Base-by-base conservation (phyloP, 2,797 vertebrate species). In the Onychomys arenicola region DNA sequence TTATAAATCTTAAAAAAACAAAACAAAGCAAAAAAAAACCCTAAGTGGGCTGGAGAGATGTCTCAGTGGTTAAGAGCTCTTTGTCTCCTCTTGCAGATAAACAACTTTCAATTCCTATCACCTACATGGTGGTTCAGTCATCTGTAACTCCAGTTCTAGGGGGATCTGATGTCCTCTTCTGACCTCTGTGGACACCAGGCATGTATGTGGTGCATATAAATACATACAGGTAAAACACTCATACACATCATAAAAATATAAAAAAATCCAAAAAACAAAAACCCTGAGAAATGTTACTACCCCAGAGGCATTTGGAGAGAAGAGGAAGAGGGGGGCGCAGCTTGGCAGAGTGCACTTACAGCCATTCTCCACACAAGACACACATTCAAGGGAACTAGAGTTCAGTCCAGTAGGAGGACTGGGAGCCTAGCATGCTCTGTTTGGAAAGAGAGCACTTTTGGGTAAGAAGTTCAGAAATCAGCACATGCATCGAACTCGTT, bases 391-490 rank as follows among this genome's bases (percentile, higher is more conserved):
- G 49, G 34, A 10, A 2, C 10, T 46, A 40, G 29, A 95, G 78
- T 29, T 89, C n/a, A n/a, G n/a, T n/a, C 65, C 25, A 8, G 11
- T 25, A 29, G 37, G 2, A 83, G 55, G 87, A 84, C 16, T 57
- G 55, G 12, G 46, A n/a, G 65, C 84, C 34, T 16, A 9, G 63
- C 43, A 3, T 21, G 32, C 16, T 46, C 63, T 71, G n/a, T 81
- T 80, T 71, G 87, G 52, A 71, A 87, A 87, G 55, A 14, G 14
- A 52, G 52, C 23, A 4, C 71, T 89, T 37, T 92, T n/a, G 6
- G 32, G 4, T 77, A 27, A 95, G 37, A 95, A 43, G 37, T 23
- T 87, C 57, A 77, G 73, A 90, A 90, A 43, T 91, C 8, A 78
- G 85, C 77, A 29, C 27, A 49, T 29, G 16, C 13, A 32, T 43